Evolutionary conservation across 2,888 invertebrate species (phyloP).

Genomic region (Mesochorus sp.): DNA sequence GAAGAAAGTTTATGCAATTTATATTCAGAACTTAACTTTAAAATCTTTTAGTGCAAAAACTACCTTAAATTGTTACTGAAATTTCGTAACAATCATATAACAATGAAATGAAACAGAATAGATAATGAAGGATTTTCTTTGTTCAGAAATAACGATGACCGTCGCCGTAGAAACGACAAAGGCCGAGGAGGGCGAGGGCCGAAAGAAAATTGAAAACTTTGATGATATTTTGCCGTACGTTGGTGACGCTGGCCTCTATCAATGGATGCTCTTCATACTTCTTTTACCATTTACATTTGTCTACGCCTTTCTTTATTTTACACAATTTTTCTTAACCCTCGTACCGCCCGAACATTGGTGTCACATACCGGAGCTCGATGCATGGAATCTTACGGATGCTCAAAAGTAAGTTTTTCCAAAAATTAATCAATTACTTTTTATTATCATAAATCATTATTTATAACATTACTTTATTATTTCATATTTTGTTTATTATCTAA

Average conservation of each 20-base stretch:
- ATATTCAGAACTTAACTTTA: too few relatives aligned
- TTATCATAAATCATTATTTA: neutral
- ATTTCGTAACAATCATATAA: too few relatives aligned
- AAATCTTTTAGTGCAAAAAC: too few relatives aligned
- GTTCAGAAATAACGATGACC: constrained; percentile 74
- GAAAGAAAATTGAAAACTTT: constrained; percentile 76
- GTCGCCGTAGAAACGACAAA: constrained; percentile 72
- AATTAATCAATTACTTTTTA: too few relatives aligned
- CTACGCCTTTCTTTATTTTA: constrained; percentile 80
- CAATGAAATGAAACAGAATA: too few relatives aligned
- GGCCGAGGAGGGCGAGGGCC: constrained; percentile 71
- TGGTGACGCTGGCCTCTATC: constrained; percentile 79
- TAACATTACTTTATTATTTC: neutral
- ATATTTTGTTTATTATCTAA: neutral
- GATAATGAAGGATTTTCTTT: neutral
- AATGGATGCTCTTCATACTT: constrained; percentile 78
- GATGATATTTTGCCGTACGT: constrained; percentile 80
- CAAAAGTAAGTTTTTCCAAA: constrained; percentile 77
- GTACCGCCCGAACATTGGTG: constrained; percentile 80
- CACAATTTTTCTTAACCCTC: constrained; percentile 80
- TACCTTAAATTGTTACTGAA: too few relatives aligned
- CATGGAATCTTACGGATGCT: constrained; percentile 74
- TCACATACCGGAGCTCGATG: constrained; percentile 74
- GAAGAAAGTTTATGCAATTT: too few relatives aligned
- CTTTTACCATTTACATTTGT: constrained; percentile 80